Percentiles rank a stretch among this genome's conserved stretches.
phyloP scores from a whole-genome alignment of 2,888 invertebrate genomes.

The Axea sp. region DNA sequence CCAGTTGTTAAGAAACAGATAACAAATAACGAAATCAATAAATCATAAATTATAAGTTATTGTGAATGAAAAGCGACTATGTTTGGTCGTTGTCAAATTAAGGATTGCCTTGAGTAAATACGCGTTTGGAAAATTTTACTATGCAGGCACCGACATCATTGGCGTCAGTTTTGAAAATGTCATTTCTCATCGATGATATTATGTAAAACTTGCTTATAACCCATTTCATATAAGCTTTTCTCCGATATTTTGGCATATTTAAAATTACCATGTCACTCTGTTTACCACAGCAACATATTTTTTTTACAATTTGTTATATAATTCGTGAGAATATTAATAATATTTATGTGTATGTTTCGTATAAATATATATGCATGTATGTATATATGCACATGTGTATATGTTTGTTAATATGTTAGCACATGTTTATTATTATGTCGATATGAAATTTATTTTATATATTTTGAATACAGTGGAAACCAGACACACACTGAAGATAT shows the following conservation, averaged over 20 bases:
- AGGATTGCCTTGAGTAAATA: conserved; percentile 25
- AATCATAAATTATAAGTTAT: neutral
- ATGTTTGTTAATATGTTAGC: neutral
- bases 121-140: conserved; percentile 61
- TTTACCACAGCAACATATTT: no score
- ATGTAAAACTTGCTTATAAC: no score
- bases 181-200: neutral
- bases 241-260: neutral
- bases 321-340: conserved; percentile 6
- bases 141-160: conserved; percentile 77
- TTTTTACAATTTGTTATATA: conserved; percentile 18
- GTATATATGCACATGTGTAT: conserved; percentile 1
- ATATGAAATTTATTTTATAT: no score
- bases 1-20: neutral
- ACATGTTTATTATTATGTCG: no score
- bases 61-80: conserved; percentile 9
- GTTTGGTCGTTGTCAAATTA: conserved; percentile 6
- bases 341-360: conserved; percentile 2
- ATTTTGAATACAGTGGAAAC: no score
- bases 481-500: no score
- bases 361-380: conserved; percentile 7
- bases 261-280: no score
- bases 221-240: neutral
- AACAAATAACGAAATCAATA: neutral
- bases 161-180: conserved; percentile 53